Evolutionary conservation across 2,797 vertebrate genomes (phyloP), one percentile per base, ranked within the genome.

Genomic region (Myiotriccus ornatus): DNA sequence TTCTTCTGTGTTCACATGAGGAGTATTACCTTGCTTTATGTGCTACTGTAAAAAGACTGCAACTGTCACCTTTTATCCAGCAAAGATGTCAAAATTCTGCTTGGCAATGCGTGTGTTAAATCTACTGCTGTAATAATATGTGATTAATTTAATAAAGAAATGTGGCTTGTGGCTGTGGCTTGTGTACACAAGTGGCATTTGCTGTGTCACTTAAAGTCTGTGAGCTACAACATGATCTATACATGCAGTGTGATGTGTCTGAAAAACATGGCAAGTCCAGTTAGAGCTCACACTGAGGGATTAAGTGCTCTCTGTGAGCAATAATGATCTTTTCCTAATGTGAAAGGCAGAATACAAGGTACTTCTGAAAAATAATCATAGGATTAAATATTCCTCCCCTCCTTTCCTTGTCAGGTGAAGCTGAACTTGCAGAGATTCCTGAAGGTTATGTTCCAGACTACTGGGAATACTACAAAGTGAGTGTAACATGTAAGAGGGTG

Each of bases 381-480:
- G 28, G 60, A 27, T 43, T 41, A 79, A 84, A 46, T 62, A 30
- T 69, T 91, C 49, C 10, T 67, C 10, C 49, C 34, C 11, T 60
- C 74, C 71, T 96, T 97, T 64, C 89, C 34, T 94, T 65, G 84
- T 96, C 78, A 98, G 99, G 99, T 96, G 98, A 99, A 93, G 99
- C 99, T 82, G 98, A 99, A 95, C 98, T 99, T 95, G 98, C 96
- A 78, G 99, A 99, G 95, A 98, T 97, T 90, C 99, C 99, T 14
- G 99, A 99, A 94, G 98, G 86, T 69, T 99, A 99, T 59, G 60
- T 98, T 85, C 99, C 99, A n/a, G 99, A 99, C 9, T 89, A 99
- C 93, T 99, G 99, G 99, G 99, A 99, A 41, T 98, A 98, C 81
- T 97, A 96, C 90, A 97, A 97, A 96, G 98, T 98, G 75, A 74